A percentile compares a stretch with the other conserved stretches of the same genome.
Evolutionary conservation across 1,140 invertebrate species (phyloP).

Genomic region (Diplogasteroides magnus): DNA sequence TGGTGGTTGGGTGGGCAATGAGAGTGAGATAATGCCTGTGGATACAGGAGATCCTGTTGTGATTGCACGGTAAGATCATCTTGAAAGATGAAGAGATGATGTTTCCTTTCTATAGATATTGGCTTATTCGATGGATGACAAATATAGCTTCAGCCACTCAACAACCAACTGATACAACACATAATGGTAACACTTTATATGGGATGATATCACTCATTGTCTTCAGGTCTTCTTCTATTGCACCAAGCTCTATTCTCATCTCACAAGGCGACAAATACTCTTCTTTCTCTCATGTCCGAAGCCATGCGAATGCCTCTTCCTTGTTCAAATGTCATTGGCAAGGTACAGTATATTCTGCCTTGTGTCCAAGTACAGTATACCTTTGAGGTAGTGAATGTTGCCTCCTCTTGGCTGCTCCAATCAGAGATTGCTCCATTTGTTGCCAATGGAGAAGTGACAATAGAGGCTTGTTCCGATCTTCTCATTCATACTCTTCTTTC

Average conservation of each 20-base stretch:
- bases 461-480: conserved; percentile 37
- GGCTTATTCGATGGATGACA: conserved; percentile 51
- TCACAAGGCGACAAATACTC: conserved; percentile 41
- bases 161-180: conserved; percentile 1
- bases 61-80: conserved; percentile 38
- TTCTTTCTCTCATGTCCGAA: conserved; percentile 48
- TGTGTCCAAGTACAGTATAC: not conserved
- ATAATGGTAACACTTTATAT: not conserved
- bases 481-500: conserved; percentile 41
- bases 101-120: conserved; percentile 27
- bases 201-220: not conserved
- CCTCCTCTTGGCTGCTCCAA: conserved; percentile 48
- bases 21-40: conserved; percentile 30
- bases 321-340: conserved; percentile 49
- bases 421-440: conserved; percentile 49
- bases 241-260: conserved; percentile 35
- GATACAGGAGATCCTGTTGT: conserved; percentile 52
- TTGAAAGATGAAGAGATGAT: not conserved
- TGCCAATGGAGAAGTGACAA: conserved; percentile 32
- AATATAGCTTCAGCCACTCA: conserved; percentile 43
- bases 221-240: conserved; percentile 31
- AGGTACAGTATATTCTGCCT: conserved; percentile 26
- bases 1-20: conserved; percentile 47
- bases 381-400: conserved; percentile 32
- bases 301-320: conserved; percentile 47